Conservation (phyloP, 2,888 invertebrate genomes). For the Parnassius orleans region DNA sequence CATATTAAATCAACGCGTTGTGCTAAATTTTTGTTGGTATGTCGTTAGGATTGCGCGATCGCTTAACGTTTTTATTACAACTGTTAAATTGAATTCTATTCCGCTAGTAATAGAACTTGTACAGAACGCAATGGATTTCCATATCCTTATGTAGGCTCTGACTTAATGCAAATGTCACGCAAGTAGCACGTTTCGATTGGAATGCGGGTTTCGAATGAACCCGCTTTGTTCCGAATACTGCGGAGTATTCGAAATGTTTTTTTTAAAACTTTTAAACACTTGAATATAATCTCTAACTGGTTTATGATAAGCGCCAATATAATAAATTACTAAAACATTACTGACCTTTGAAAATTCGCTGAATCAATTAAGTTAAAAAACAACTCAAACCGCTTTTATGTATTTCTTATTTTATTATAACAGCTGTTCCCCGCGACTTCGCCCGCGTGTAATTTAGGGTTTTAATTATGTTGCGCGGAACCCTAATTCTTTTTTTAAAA, state of each 20-base stretch:
- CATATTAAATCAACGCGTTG: conserved; percentile 11
- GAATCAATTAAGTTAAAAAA: not conserved
- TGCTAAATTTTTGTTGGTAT: conserved; percentile 15
- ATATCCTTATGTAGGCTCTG: conserved; percentile 39
- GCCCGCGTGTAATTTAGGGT: too few relatives aligned
- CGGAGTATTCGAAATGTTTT: conserved; percentile 27
- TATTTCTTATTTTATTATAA: too few relatives aligned
- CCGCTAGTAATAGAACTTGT: conserved; percentile 30
- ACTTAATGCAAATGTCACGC: conserved; percentile 60
- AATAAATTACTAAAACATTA: conserved; percentile 44
- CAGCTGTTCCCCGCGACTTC: too few relatives aligned
- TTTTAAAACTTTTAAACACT: conserved; percentile 27
- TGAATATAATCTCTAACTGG: conserved; percentile 35
- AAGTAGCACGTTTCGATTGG: conserved; percentile 54
- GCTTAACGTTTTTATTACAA: not conserved
- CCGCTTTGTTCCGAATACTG: conserved; percentile 48
- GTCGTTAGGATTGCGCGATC: conserved; percentile 11
- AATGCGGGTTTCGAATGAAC: conserved; percentile 56
- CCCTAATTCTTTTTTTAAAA: too few relatives aligned
- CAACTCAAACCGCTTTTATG: too few relatives aligned
- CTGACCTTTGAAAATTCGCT: conserved; percentile 41
- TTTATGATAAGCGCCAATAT: conserved; percentile 26
- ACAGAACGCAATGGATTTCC: conserved; percentile 28
- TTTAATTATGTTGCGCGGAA: too few relatives aligned
- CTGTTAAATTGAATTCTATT: conserved; percentile 30